Base-by-base conservation (phyloP, 2,888 invertebrate genomes). In the Pseudococcus longispinus region DNA sequence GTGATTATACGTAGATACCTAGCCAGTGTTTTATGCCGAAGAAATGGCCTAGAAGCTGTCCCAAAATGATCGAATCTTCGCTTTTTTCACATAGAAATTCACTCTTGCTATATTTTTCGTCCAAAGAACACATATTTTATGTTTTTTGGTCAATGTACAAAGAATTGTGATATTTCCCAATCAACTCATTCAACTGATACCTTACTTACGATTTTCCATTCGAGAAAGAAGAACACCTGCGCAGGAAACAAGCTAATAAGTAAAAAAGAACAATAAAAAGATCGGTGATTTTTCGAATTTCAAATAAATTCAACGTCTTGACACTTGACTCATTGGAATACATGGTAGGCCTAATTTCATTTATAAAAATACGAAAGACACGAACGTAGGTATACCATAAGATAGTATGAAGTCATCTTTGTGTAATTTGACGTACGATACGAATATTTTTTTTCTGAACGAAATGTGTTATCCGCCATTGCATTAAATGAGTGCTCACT, bases 401-500 rank as follows among this genome's bases (percentile, higher is more conserved):
- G 18, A 23, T 60, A 11, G 60, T 55, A 20, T 60, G 15, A 60
- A 20, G 32, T 70, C 70, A 70, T 70, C 29, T 32, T 29, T 20
- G 70, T 70, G 13, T 29, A 70, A 70, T 70, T 26, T 70, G 70
- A 32, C 70, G 29, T 70, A 70, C 29, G 70, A 70, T 29, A 70
- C 70, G 29, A 60, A 51, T 51, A 60, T 60, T 60, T 60, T 60
- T 60, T 60, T 11, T 23, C 13, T 6, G 1, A 60, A 60, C 60
- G 60, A 60, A 60, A 60, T 60, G 60, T 23, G 60, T 23, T 60
- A 70, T 70, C 15, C 32, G 29, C 5, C 70, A 70, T 29, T 60
- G 18, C 70, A 70, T 29, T 60, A 32, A 70, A 70, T 70, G 70
- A 70, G 20, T 80, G 77, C 42, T 80, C 42, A 80, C 11, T 42